phyloP scores from a whole-genome alignment of 2,113 vertebrate genomes.

The Alectura lathami region DNA sequence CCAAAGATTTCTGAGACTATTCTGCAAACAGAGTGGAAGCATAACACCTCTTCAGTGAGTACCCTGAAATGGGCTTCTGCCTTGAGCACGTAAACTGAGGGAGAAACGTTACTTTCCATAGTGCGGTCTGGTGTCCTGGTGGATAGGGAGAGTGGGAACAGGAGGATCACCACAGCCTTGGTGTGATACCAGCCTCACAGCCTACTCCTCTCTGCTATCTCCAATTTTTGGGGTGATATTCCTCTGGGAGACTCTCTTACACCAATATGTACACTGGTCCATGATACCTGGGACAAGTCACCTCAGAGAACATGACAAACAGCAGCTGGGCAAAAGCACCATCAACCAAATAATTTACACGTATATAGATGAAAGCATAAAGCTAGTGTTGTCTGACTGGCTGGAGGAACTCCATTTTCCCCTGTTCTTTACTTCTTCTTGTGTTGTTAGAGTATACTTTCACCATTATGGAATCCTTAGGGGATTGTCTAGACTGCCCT shows the following conservation, averaged over 20 bases:
- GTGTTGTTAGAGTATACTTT: not conserved
- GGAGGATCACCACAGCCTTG: not conserved
- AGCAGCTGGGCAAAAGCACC: not conserved
- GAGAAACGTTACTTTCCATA: not conserved
- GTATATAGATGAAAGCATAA: not conserved
- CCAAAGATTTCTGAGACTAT: not conserved
- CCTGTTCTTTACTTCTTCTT: not conserved
- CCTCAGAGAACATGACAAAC: not conserved
- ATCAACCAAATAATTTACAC: not conserved
- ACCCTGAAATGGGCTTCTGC: not conserved
- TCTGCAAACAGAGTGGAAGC: not conserved
- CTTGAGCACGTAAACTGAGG: not conserved
- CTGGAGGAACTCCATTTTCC: not conserved
- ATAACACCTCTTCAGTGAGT: not conserved
- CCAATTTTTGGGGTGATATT: not conserved
- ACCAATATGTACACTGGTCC: not conserved
- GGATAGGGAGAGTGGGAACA: not conserved
- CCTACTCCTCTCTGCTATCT: not conserved
- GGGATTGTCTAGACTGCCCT: not conserved
- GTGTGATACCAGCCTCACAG: accelerated
- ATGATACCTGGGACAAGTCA: not conserved
- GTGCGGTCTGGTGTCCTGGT: too few species aligned
- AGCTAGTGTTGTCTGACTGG: not conserved
- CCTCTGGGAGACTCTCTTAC: not conserved
- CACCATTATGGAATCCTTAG: not conserved